Evolutionary conservation across 1,140 invertebrate genomes (phyloP).

Genomic region (Mercenaria mercenaria): DNA sequence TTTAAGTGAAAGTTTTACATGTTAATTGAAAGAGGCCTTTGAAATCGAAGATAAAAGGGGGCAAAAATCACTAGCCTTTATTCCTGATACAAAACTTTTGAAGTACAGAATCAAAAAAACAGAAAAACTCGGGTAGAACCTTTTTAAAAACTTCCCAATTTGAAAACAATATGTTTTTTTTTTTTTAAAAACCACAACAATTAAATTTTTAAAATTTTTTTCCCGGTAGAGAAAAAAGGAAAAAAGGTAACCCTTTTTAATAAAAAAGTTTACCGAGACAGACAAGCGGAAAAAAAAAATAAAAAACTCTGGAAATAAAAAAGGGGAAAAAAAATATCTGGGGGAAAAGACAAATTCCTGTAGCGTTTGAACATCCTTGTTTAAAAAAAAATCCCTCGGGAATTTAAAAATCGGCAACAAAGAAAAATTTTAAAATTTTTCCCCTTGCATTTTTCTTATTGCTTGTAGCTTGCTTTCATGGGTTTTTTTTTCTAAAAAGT

Average conservation of each 20-base stretch:
- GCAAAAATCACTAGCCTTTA: not conserved
- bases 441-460: too few relatives aligned
- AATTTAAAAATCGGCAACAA: not conserved
- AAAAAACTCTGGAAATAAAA: not conserved
- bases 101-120: too few relatives aligned
- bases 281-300: constrained; percentile 7
- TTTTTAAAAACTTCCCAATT: too few relatives aligned
- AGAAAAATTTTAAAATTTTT: too few relatives aligned
- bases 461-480: too few relatives aligned
- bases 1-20: not conserved
- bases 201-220: constrained; percentile 1
- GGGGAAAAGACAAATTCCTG: constrained; percentile 29
- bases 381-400: not conserved
- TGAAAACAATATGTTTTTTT: not conserved
- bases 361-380: not conserved
- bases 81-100: too few relatives aligned
- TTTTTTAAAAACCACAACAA: constrained; percentile 32
- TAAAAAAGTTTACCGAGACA: not conserved
- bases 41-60: constrained; percentile 8
- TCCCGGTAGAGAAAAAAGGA: not conserved
- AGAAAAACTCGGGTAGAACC: too few relatives aligned
- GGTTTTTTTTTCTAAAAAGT: too few relatives aligned
- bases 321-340: not conserved
- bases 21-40: not conserved
- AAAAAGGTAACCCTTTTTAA: not conserved